Evolutionary conservation across 2,113 vertebrate genomes (phyloP), one percentile per base, ranked within the genome.

Genomic region (Lepisosteus oculatus): DNA sequence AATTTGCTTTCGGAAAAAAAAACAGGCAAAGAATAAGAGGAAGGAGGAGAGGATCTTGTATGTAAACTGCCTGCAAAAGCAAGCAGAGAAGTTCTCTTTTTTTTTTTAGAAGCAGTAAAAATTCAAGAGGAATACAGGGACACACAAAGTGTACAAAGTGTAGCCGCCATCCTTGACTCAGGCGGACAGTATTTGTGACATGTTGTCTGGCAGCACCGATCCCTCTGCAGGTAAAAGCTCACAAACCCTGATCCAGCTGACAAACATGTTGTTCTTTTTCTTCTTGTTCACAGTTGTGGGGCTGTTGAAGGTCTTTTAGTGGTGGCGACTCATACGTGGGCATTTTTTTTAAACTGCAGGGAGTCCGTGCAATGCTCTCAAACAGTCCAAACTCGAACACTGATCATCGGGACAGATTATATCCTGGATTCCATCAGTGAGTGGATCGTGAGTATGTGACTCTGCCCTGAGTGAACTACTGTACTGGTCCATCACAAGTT

Each of bases 211-310:
- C 2, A 62, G 61, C 12, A n/a, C 17, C 15, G 61, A 62, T n/a
- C 13, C 14, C 61, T n/a, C 17, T 62, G 12, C 15, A n/a, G 61
- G 29, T 29, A 29, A 29, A 29, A 29, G 29, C 29, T 29, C 29
- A 29, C 29, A 29, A 62, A n/a, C 13, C 12, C 13, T n/a, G 12
- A n/a, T n/a, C 61, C 2, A 6, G 29, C 29, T 62, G 61, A 62
- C 61, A 62, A 62, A 14, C 15, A n/a, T 62, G 13, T 62, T 11
- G 61, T 62, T 62, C 61, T 62, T 62, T 14, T 62, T n/a, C 29
- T 29, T 29, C 29, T 29, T 29, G 29, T 29, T 29, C 29, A 29
- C 29, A 29, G 29, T 29, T 29, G 0, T 29, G 29, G 29, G 29
- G 29, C 2, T 29, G 29, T 1, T 2, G 29, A 29, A 29, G 29